Conservation (phyloP, 2,888 invertebrate genomes). For the Altica lythri region DNA sequence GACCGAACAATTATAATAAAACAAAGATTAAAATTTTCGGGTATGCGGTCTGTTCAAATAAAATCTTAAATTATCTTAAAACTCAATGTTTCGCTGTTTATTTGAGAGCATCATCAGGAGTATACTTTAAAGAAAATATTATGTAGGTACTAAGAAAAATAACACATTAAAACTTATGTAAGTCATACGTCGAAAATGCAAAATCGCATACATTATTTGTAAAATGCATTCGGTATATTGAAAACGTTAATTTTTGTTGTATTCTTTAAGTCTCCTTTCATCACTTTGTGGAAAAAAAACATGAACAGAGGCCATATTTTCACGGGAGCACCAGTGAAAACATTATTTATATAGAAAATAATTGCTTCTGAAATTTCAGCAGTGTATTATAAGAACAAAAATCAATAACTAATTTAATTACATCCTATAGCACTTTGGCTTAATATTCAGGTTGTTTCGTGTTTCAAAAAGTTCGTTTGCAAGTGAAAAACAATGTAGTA, state of each 20-base stretch:
- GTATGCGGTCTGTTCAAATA: no score
- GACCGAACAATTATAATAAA: no score
- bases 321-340: conserved; percentile 7
- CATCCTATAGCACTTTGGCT: conserved; percentile 7
- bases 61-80: no score
- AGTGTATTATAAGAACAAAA: conserved; percentile 13
- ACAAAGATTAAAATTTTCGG: no score
- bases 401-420: conserved; percentile 25
- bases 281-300: conserved; percentile 10
- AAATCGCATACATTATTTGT: conserved; percentile 1
- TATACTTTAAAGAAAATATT: no score
- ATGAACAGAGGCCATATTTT: conserved; percentile 19
- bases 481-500: neutral
- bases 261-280: conserved; percentile 8
- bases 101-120: no score
- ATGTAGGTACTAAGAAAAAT: no score
- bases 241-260: conserved; percentile 2
- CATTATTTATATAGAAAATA: conserved; percentile 27
- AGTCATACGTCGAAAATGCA: no score
- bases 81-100: no score
- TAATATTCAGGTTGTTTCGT: conserved; percentile 4
- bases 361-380: conserved; percentile 30
- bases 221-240: neutral
- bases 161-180: no score
- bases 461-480: neutral